Conservation (phyloP, 2,888 invertebrate species). For the Celastrina argiolus region DNA sequence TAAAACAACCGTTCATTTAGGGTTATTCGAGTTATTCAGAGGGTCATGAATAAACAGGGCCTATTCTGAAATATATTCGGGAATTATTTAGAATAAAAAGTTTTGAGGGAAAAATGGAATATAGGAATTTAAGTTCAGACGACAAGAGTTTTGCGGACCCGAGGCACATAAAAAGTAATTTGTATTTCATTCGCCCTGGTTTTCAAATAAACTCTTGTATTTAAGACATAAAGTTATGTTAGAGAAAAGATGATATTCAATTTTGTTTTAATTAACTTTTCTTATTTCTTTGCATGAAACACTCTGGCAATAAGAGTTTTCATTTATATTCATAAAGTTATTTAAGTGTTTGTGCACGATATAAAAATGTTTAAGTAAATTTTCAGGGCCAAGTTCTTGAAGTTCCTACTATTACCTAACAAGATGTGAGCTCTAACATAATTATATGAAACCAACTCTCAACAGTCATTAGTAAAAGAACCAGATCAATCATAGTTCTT, state of each 20-base stretch:
- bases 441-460: too few species aligned
- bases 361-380: too few species aligned
- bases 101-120: conserved; percentile 63
- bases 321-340: background rate
- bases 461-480: too few species aligned
- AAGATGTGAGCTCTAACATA: too few species aligned
- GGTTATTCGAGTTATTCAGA: conserved; percentile 70
- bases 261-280: conserved; percentile 19
- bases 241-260: background rate
- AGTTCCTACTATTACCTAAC: too few species aligned
- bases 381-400: too few species aligned
- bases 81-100: conserved; percentile 67
- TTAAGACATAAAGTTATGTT: conserved; percentile 18
- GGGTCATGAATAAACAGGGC: conserved; percentile 75
- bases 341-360: background rate
- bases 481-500: too few species aligned
- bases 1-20: conserved; percentile 78
- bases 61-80: conserved; percentile 61
- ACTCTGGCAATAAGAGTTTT: background rate
- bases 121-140: conserved; percentile 65
- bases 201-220: conserved; percentile 25
- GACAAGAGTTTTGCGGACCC: conserved; percentile 67
- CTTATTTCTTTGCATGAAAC: conserved; percentile 2
- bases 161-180: conserved; percentile 36
- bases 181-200: conserved; percentile 32